A percentile compares a stretch with the other conserved stretches of the same genome.
Conservation (phyloP, 2,888 invertebrate species). For the Mantis religiosa region DNA sequence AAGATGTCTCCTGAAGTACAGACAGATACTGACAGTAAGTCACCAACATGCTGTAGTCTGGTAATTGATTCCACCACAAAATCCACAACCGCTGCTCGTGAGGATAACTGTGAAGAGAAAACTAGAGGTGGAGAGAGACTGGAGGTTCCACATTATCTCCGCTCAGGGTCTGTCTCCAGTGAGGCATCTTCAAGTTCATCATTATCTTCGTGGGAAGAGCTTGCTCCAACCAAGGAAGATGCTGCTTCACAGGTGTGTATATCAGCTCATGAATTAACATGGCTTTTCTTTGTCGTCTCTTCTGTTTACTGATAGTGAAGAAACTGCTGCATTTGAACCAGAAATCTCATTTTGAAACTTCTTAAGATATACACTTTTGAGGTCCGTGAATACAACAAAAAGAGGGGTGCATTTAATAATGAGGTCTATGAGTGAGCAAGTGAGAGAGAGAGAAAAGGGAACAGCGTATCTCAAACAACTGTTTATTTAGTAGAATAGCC, state of each 20-base stretch:
- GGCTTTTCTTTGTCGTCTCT: too few species aligned
- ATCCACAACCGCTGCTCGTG: neutral
- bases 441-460: too few species aligned
- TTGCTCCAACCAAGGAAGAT: conserved; percentile 26
- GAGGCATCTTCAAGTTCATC: conserved; percentile 37
- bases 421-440: too few species aligned
- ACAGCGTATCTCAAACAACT: too few species aligned
- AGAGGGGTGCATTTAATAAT: too few species aligned
- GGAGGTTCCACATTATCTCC: conserved; percentile 19
- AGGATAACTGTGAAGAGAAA: neutral
- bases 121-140: neutral
- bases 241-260: conserved; percentile 30
- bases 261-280: too few species aligned
- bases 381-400: too few species aligned
- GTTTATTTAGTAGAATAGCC: too few species aligned
- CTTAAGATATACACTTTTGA: too few species aligned
- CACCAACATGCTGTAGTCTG: neutral
- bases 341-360: too few species aligned
- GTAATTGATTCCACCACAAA: neutral
- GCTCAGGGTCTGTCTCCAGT: conserved; percentile 34
- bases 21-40: neutral
- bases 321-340: too few species aligned
- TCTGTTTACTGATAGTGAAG: too few species aligned
- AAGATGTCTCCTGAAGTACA: neutral
- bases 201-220: conserved; percentile 42